Percentiles rank a stretch among this genome's conserved stretches.
phyloP scores from a whole-genome alignment of 2,113 vertebrate species.

The Danio rerio region GRCz12tu NC_133197.1:35527001-35527500 shows the following conservation, averaged over 20 bases:
- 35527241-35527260: not conserved
- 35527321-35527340: not conserved
- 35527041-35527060: no score
- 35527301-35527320: not conserved
- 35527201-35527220: not conserved
- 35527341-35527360: not conserved
- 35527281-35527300: not conserved
- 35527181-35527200: not conserved
- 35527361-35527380: not conserved
- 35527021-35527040: no score
- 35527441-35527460: not conserved
- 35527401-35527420: not conserved
- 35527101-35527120: not conserved
- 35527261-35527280: constrained; percentile 5
- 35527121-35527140: not conserved
- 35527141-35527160: not conserved
- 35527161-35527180: not conserved
- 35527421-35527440: not conserved
- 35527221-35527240: not conserved
- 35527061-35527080: not conserved
- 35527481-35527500: no score
- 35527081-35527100: not conserved
- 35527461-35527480: not conserved
- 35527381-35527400: not conserved
- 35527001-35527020: no score